These are phyloP conservation scores for Eurosta solidaginis DNA, from an alignment of 1,140 invertebrate genomes.

Conservation along the genomic window DNA sequence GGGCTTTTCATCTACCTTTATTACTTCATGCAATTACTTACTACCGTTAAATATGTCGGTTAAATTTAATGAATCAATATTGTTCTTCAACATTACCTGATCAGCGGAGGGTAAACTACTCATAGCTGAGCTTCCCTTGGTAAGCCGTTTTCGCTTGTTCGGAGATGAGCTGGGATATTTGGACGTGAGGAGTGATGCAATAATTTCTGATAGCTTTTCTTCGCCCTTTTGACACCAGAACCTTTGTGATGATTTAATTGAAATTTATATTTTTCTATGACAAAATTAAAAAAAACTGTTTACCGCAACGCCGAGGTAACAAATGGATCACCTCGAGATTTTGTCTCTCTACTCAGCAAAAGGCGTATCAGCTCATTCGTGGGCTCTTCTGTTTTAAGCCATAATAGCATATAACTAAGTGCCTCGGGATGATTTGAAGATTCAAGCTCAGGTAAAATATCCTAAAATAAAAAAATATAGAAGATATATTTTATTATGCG, in stretches of 20 bases:
- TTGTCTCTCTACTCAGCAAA: conserved; percentile 78
- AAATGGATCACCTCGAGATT: conserved; percentile 76
- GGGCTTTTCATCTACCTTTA: too few relatives aligned
- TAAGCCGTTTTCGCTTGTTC: conserved; percentile 84
- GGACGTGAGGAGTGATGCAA: conserved; percentile 76
- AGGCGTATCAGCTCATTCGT: conserved; percentile 83
- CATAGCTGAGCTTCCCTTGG: conserved; percentile 67
- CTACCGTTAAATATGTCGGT: too few relatives aligned
- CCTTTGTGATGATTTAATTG: conserved; percentile 38
- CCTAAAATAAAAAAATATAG: conserved; percentile 38
- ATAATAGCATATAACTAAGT: conserved; percentile 84
- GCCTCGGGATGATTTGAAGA: conserved; percentile 89
- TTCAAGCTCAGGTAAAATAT: conserved; percentile 83
- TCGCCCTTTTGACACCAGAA: conserved; percentile 93
- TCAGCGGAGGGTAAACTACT: conserved; percentile 65
- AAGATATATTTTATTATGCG: not conserved
- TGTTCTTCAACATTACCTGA: too few relatives aligned
- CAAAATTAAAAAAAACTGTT: not conserved
- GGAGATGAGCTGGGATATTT: conserved; percentile 84
- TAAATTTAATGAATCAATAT: too few relatives aligned
- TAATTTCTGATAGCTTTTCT: conserved; percentile 84
- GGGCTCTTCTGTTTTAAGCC: conserved; percentile 90
- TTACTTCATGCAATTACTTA: too few relatives aligned
- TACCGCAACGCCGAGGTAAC: conserved; percentile 82
- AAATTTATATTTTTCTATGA: not conserved